phyloP scores from a whole-genome alignment of 2,888 invertebrate species.

The Arctia plantaginis region DNA sequence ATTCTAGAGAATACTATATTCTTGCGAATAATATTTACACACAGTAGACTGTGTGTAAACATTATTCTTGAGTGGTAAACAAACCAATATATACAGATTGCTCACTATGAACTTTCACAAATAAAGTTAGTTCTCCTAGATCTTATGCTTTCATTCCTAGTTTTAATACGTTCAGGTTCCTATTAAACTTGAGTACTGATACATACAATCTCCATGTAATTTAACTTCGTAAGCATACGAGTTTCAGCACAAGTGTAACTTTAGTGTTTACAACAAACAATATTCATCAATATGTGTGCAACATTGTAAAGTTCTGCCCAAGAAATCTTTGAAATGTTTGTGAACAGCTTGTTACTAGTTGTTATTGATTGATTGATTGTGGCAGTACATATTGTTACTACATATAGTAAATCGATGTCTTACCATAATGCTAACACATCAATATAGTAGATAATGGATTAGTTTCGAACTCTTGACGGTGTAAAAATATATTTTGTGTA shows the following conservation, averaged over 20 bases:
- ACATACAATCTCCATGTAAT: not conserved
- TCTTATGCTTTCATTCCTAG: not conserved
- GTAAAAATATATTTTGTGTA: not conserved
- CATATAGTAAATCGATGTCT: not conserved
- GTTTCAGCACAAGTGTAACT: not conserved
- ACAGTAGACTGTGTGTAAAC: not conserved
- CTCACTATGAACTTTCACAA: not conserved
- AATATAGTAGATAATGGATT: not conserved
- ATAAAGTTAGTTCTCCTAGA: not conserved
- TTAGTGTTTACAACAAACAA: not conserved
- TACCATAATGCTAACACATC: not conserved
- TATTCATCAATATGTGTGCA: not conserved
- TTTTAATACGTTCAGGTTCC: not conserved
- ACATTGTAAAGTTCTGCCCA: not conserved
- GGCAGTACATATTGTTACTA: not conserved
- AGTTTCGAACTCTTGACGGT: not conserved
- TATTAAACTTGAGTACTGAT: not conserved
- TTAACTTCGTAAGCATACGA: not conserved
- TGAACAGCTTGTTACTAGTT: not conserved
- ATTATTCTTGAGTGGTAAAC: not conserved
- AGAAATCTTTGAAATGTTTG: not conserved
- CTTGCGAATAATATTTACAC: not conserved
- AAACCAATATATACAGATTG: not conserved
- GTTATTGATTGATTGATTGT: constrained; percentile 2
- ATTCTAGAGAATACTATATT: not conserved